phyloP scores from a whole-genome alignment of 2,797 vertebrate species.

The Echeneis naucrates region DNA sequence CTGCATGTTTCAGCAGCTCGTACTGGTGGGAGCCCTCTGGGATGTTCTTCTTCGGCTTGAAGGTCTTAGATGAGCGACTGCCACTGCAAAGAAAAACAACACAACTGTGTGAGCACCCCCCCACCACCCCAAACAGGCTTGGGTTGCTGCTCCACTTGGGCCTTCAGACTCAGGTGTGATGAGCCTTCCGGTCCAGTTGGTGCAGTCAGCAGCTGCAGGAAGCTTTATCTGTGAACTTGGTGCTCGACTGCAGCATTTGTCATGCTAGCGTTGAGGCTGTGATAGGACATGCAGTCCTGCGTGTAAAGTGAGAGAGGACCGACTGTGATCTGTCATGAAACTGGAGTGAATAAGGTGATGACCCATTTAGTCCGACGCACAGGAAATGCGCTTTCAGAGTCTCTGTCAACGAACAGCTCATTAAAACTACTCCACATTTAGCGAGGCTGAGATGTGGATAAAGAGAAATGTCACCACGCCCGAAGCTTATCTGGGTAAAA shows the following conservation, averaged over 20 bases:
- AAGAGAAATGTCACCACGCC: background rate
- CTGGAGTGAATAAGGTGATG: background rate
- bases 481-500: background rate
- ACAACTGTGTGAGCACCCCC: background rate
- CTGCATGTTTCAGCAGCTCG: conserved; percentile 94
- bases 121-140: background rate
- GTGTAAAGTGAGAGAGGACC: background rate
- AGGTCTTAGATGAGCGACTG: conserved; percentile 95
- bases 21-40: conserved; percentile 97
- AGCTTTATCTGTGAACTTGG: background rate
- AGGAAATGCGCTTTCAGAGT: conserved; percentile 36
- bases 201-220: conserved; percentile 10
- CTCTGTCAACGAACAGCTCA: conserved; percentile 39
- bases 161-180: conserved; percentile 23
- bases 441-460: background rate
- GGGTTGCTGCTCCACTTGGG: background rate
- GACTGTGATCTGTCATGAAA: background rate
- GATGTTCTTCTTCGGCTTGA: conserved; percentile 98
- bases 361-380: conserved; percentile 3
- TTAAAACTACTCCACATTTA: background rate
- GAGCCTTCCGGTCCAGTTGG: conserved; percentile 18
- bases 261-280: background rate
- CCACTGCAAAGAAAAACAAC: conserved; percentile 79
- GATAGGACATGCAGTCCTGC: background rate
- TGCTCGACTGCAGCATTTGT: background rate